These are phyloP conservation scores for Phyllopteryx taeniolatus DNA, from an alignment of 2,113 vertebrate species.

Conservation along the genomic window DNA sequence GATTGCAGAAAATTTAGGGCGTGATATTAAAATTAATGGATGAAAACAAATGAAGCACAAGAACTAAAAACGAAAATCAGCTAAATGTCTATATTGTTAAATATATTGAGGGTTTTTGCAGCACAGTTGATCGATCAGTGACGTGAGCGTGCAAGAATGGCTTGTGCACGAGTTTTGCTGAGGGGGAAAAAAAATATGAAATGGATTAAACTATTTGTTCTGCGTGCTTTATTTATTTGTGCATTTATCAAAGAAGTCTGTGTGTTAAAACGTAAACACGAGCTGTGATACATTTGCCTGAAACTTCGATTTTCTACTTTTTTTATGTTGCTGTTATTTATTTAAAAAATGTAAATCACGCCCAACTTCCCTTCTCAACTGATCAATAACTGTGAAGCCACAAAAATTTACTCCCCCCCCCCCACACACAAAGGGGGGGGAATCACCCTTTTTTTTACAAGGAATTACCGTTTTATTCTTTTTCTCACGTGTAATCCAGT, in stretches of 20 bases:
- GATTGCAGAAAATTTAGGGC: background rate
- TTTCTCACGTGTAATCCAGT: background rate
- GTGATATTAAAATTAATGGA: background rate
- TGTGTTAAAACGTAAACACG: background rate
- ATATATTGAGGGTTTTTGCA: background rate
- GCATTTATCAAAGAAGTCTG: background rate
- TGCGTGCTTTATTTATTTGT: background rate
- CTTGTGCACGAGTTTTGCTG: background rate
- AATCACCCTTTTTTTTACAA: background rate
- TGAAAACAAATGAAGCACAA: background rate
- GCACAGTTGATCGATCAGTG: background rate
- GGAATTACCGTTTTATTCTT: background rate
- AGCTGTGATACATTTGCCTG: background rate
- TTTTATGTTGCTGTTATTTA: background rate
- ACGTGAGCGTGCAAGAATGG: background rate
- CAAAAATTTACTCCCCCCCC: background rate
- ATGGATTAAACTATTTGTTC: background rate
- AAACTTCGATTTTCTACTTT: background rate
- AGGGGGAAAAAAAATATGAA: background rate
- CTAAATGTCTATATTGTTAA: background rate
- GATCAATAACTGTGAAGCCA: background rate
- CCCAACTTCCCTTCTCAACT: background rate
- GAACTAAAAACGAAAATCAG: background rate
- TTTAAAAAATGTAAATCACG: background rate
- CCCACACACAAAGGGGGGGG: too few relatives aligned